Conservation (phyloP, 2,888 invertebrate genomes). For the Dynastes maya region DNA sequence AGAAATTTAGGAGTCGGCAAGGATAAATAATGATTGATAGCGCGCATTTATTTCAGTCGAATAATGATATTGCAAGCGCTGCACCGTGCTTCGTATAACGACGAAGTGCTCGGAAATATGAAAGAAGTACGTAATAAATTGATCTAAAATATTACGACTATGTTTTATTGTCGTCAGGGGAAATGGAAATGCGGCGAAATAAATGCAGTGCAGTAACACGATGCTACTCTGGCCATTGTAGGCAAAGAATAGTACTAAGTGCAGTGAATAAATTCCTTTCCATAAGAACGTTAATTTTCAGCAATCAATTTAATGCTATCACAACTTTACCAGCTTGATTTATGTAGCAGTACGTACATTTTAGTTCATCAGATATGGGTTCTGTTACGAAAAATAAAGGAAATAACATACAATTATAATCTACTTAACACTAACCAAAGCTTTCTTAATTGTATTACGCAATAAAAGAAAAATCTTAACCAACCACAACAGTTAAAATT, state of each 20-base stretch:
- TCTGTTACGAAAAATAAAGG: background rate
- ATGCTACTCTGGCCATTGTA: too few species aligned
- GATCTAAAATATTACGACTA: constrained; percentile 6
- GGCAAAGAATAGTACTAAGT: too few species aligned
- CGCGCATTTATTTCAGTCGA: background rate
- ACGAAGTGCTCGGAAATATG: background rate
- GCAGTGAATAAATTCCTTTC: too few species aligned
- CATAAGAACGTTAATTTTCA: too few species aligned
- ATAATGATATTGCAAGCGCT: background rate
- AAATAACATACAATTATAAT: background rate
- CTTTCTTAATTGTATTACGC: too few species aligned
- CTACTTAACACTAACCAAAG: background rate
- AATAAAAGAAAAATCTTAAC: too few species aligned
- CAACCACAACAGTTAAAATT: too few species aligned
- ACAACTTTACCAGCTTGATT: background rate
- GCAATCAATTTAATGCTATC: too few species aligned
- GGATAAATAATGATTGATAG: background rate
- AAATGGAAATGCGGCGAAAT: constrained; percentile 9
- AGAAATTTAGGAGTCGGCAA: too few species aligned
- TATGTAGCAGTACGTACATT: background rate
- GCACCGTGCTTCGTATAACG: background rate
- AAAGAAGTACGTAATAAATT: constrained; percentile 13
- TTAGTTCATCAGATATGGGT: background rate
- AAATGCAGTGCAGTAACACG: too few species aligned
- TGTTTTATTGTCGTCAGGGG: background rate